Conservation (phyloP, 1,140 invertebrate species). For the Mesaphorura yosii region DNA sequence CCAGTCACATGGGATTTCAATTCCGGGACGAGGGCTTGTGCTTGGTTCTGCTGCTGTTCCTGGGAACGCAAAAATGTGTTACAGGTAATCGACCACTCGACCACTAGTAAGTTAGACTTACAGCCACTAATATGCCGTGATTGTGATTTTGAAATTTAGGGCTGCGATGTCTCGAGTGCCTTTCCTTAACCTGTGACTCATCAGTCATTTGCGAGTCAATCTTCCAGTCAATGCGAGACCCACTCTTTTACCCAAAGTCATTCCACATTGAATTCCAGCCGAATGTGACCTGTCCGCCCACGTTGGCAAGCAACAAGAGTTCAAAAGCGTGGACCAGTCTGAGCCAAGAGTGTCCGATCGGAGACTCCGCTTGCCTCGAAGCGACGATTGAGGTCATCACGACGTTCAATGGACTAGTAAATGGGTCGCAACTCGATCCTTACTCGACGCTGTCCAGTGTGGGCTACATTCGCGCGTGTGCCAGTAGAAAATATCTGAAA, state of each 20-base stretch:
- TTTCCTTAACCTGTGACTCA: constrained; percentile 23
- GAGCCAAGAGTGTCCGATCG: constrained; percentile 12
- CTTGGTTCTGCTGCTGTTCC: too few relatives aligned
- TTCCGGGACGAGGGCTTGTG: too few relatives aligned
- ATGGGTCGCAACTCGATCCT: constrained; percentile 14
- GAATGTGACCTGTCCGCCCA: constrained; percentile 14
- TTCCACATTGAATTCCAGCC: constrained; percentile 28
- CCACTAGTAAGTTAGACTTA: too few relatives aligned
- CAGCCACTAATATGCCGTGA: too few relatives aligned
- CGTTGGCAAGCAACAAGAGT: constrained; percentile 1
- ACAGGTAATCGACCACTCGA: too few relatives aligned
- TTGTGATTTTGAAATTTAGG: too few relatives aligned
- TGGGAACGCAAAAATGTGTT: too few relatives aligned
- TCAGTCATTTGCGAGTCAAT: constrained; percentile 27
- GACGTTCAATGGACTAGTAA: constrained; percentile 14
- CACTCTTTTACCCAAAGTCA: constrained; percentile 21
- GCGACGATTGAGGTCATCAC: constrained; percentile 23
- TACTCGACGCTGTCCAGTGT: not conserved
- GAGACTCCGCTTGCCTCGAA: constrained; percentile 24
- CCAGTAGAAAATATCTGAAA: constrained; percentile 18
- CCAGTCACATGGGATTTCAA: too few relatives aligned
- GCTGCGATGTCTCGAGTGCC: constrained; percentile 28
- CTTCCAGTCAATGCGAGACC: constrained; percentile 17
- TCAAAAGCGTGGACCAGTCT: constrained; percentile 12
- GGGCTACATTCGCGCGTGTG: constrained; percentile 27